Evolutionary conservation across 2,888 invertebrate genomes (phyloP), one percentile per base, ranked within the genome.

Genomic region (Latheticus oryzae): DNA sequence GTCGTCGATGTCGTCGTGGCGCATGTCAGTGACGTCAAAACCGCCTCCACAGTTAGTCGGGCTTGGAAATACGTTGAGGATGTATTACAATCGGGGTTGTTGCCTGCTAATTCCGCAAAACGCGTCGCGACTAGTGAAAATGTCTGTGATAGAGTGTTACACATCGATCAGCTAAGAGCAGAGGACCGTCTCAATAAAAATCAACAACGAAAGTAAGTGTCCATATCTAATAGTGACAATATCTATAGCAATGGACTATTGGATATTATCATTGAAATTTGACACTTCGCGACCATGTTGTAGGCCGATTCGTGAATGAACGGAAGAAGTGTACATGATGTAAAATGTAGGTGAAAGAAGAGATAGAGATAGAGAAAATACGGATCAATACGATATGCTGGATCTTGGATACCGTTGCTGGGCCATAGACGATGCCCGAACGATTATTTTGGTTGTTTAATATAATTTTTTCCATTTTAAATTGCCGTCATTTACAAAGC

Each of bases 41-140:
- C 71, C 73, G 73, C 75, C 75, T 74, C 76, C 76, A 75, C 74
- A 71, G 70, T 73, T 71, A 74, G 74, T 75, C 72, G 72, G 72
- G 70, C 65, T 64, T 67, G 70, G 68, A 69, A 70, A 73, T 74
- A 72, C 71, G 65, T 65, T 68, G 64, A 70, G 71, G 68, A 69
- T 65, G 69, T 67, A 57, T 67, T 65, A 63, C 69, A 64, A 69
- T 62, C 65, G 66, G 67, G 70, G 68, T 65, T 69, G 68, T 62
- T 65, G 63, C 62, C 67, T 66, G 68, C 63, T 67, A 60, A 62
- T 65, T 67, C 63, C 60, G 61, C 51, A 53, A 63, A 63, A 63
- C 57, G 60, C 59, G 62, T 37, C 53, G 62, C 59, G 59, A 35
- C 47, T 65, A 64, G 62, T 69, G 65, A 70, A 66, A 66, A 73